A percentile compares a stretch with the other conserved stretches of the same genome.
Evolutionary conservation across 37 sponge, comb jelly and placozoan genomes (phyloP).

Genomic region (Beroe forskalii): DNA sequence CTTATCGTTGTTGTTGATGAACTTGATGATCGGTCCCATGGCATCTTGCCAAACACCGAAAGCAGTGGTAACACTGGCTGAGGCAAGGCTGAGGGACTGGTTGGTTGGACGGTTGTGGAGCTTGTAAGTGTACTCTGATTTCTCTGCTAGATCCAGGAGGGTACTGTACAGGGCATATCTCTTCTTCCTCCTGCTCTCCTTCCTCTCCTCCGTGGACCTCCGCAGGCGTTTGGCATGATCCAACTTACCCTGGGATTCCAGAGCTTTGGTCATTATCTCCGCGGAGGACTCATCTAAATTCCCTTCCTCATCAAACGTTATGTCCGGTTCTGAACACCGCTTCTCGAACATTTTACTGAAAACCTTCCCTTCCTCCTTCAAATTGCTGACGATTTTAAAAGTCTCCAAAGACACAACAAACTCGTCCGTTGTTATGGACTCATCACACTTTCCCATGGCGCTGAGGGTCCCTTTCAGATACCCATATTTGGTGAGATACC

Average conservation of each 20-base stretch:
- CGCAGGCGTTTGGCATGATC: not conserved
- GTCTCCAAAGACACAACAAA: not conserved
- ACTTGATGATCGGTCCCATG: not conserved
- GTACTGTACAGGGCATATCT: not conserved
- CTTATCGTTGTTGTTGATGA: not conserved
- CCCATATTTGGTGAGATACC: conserved; percentile 17
- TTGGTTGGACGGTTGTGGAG: not conserved
- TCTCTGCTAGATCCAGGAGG: not conserved
- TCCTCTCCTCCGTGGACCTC: not conserved
- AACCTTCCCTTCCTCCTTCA: not conserved
- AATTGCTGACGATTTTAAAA: not conserved
- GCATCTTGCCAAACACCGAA: not conserved
- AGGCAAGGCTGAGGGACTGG: not conserved
- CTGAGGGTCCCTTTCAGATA: not conserved
- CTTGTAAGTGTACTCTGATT: conserved; percentile 22
- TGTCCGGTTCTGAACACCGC: conserved; percentile 20
- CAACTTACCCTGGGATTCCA: not conserved
- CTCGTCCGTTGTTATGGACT: not conserved
- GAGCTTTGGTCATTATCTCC: not conserved
- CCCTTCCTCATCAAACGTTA: conserved; percentile 10
- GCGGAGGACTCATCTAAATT: conserved; percentile 22
- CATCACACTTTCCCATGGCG: not conserved
- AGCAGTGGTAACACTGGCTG: not conserved
- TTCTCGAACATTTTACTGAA: not conserved
- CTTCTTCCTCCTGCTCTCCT: not conserved